Evolutionary conservation across 2,888 invertebrate species (phyloP).

Genomic region (Thyatira batis): DNA sequence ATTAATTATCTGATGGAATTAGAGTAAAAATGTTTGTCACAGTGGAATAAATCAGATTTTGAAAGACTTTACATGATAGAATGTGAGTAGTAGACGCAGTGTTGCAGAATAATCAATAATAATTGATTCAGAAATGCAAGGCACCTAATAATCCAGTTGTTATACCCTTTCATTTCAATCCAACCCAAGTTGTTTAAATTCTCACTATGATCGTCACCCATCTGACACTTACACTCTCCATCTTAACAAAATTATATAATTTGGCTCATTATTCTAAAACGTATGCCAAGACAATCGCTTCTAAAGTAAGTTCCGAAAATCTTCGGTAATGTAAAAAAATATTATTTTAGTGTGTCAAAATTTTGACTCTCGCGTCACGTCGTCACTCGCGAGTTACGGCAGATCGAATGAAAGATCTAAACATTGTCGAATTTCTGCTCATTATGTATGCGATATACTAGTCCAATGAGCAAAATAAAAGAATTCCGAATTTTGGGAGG

Average conservation of each 20-base stretch:
- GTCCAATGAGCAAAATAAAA: constrained; percentile 36
- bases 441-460: constrained; percentile 18
- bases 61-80: not conserved
- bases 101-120: constrained; percentile 12
- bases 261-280: constrained; percentile 67
- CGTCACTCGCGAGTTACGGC: constrained; percentile 6
- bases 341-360: constrained; percentile 15
- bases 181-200: constrained; percentile 47
- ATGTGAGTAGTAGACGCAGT: constrained; percentile 3
- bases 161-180: constrained; percentile 51
- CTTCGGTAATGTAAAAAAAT: constrained; percentile 24
- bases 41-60: too few relatives aligned
- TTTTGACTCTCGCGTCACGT: constrained; percentile 12
- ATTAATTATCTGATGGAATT: too few relatives aligned
- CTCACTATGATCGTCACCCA: constrained; percentile 49
- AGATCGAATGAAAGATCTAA: constrained; percentile 13
- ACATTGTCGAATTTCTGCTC: constrained; percentile 4
- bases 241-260: constrained; percentile 57
- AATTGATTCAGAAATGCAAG: constrained; percentile 48
- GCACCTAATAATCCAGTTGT: constrained; percentile 55
- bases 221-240: constrained; percentile 52
- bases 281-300: constrained; percentile 59
- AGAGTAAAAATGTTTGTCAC: not conserved
- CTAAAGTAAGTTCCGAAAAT: constrained; percentile 34
- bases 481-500: constrained; percentile 19